A percentile compares a stretch with the other conserved stretches of the same genome.
Conservation (phyloP, 2,113 vertebrate species). For the Pseudorectes ferrugineus region DNA sequence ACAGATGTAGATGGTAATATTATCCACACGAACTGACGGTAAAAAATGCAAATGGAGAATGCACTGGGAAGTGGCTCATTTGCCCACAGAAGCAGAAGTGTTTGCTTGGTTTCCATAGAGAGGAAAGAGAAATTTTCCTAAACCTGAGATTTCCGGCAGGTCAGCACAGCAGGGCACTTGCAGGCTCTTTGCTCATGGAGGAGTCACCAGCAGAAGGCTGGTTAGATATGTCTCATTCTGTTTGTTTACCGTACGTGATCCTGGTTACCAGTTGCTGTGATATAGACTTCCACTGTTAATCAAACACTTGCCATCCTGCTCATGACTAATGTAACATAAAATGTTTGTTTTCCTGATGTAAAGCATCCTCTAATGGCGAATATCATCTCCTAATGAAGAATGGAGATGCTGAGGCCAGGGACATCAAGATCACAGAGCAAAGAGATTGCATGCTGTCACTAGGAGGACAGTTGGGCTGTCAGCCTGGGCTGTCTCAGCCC, state of each 20-base stretch:
- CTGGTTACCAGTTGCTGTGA: constrained; percentile 20
- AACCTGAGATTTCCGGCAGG: not conserved
- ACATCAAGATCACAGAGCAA: not conserved
- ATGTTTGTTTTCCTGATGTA: constrained; percentile 24
- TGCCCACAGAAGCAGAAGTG: not conserved
- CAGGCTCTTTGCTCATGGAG: not conserved
- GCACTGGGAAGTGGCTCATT: not conserved
- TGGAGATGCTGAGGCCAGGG: not conserved
- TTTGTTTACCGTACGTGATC: constrained; percentile 15
- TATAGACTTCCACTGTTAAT: not conserved
- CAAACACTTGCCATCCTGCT: not conserved
- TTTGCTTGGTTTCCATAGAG: constrained; percentile 59
- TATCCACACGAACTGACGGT: rapidly evolving
- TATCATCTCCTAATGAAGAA: not conserved
- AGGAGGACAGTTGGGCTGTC: not conserved
- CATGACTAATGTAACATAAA: not conserved
- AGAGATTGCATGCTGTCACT: not conserved
- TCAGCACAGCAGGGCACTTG: not conserved
- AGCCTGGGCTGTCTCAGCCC: not conserved
- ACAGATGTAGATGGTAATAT: not conserved
- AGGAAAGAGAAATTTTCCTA: not conserved
- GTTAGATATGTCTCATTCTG: not conserved
- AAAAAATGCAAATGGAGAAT: not conserved
- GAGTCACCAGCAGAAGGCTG: constrained; percentile 20
- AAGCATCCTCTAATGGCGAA: not conserved